Conservation (phyloP, 2,113 vertebrate species). For the Mungos mungo region DNA sequence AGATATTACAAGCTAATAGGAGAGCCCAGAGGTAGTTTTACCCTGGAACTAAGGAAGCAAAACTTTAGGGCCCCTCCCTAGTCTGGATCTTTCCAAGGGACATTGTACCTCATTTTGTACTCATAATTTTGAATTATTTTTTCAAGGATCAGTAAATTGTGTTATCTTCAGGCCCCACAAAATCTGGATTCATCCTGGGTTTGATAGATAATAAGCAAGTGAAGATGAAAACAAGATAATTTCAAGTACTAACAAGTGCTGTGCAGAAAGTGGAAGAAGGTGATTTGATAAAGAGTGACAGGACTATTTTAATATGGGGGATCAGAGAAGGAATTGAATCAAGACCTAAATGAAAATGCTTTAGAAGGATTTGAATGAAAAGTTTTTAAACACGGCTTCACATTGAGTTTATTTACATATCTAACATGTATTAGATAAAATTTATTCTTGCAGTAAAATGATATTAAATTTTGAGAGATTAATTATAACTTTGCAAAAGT, state of each 20-base stretch:
- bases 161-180: not conserved
- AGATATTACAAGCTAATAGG: not conserved
- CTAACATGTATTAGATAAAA: not conserved
- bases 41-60: not conserved
- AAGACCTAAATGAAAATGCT: not conserved
- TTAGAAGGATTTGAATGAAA: not conserved
- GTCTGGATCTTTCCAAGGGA: not conserved
- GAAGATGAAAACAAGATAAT: not conserved
- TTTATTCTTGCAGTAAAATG: not conserved
- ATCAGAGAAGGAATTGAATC: not conserved
- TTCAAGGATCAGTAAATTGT: not conserved
- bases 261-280: not conserved
- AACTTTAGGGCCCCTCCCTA: not conserved
- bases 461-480: slow-evolving; percentile 24
- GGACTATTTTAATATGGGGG: not conserved
- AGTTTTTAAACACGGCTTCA: not conserved
- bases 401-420: not conserved
- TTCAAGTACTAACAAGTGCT: not conserved
- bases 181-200: not conserved
- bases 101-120: not conserved
- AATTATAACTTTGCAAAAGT: not conserved
- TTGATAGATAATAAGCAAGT: not conserved
- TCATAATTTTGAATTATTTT: not conserved
- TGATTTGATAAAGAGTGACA: not conserved
- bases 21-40: not conserved